Evolutionary conservation across 2,888 invertebrate species (phyloP).

Genomic region (Hedychridium roseum): DNA sequence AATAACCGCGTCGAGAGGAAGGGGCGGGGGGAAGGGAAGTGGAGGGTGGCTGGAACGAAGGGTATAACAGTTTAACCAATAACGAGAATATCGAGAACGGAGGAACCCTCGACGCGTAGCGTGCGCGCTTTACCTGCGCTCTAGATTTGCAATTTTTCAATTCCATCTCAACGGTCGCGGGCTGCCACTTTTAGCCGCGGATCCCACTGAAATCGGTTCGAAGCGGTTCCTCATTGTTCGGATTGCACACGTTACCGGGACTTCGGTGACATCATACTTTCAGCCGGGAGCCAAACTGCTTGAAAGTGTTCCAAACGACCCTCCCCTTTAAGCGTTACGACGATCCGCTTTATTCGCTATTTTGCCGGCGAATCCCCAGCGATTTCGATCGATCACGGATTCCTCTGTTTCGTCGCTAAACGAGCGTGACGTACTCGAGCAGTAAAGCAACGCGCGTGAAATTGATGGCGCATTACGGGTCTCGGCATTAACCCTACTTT

Average conservation of each 20-base stretch:
- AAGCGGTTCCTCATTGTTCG: slow-evolving; percentile 25
- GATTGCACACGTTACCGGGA: slow-evolving; percentile 15
- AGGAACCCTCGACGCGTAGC: neutral
- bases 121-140: neutral
- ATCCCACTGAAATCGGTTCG: slow-evolving; percentile 22
- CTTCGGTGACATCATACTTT: slow-evolving; percentile 26
- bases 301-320: slow-evolving; percentile 32
- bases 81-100: neutral
- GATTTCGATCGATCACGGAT: neutral
- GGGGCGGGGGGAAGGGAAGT: no score
- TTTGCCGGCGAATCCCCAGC: neutral
- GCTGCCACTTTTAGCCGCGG: slow-evolving; percentile 11
- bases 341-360: neutral
- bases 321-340: slow-evolving; percentile 24
- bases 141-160: slow-evolving; percentile 12
- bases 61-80: no score
- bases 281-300: slow-evolving; percentile 27
- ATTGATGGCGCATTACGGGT: no score
- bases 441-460: neutral
- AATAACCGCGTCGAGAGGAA: no score
- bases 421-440: neutral
- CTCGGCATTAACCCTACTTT: no score
- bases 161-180: slow-evolving; percentile 8
- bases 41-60: no score
- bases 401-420: neutral